Base-by-base conservation (phyloP, 2,113 vertebrate genomes). In the Lamprotornis superbus region DNA sequence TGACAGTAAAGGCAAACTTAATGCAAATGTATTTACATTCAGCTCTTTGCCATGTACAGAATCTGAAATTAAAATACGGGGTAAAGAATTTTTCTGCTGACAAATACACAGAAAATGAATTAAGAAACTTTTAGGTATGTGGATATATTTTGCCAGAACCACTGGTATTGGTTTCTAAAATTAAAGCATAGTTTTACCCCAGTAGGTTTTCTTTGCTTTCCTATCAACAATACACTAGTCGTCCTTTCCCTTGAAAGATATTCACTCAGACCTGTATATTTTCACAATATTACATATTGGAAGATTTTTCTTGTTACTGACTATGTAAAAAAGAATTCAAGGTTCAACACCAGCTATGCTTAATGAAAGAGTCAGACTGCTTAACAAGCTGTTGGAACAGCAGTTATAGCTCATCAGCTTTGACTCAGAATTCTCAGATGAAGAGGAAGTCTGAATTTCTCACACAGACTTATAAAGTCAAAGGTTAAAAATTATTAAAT, bases 141-240 rank as follows among this genome's bases (percentile, higher is more conserved):
- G 44, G 28, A 68, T 50, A 46, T 53, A 17, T 91, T 96, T 94
- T 80, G 79, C 33, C 23, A 86, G 44, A 80, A 82, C 28, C 52
- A 89, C 90, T 94, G 92, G 30, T 78, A 44, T 35, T 94, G 69
- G 21, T 95, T 97, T 95, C 69, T 96, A 95, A 97, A 95, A 89
- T 37, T 61, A 61, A 63, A n/a, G 5, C 1, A 5, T 7, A 93
- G 57, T 60, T 97, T 97, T 94, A 94, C 14, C 25, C 57, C 52
- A 84, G 60, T 87, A 94, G 95, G 80, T 87, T 83, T 57, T 68
- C n/a, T 95, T 94, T 95, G 65, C 42, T 53, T 83, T 83, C 25
- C 37, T 73, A 83, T 95, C 68, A 92, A 46, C 55, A 94, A 80
- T 37, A 21, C 12, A 70, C 15, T 61, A 71, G 28, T 90, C 33